These are phyloP conservation scores for Hedychridium roseum DNA, from an alignment of 2,888 invertebrate genomes.

Conservation along the genomic window DNA sequence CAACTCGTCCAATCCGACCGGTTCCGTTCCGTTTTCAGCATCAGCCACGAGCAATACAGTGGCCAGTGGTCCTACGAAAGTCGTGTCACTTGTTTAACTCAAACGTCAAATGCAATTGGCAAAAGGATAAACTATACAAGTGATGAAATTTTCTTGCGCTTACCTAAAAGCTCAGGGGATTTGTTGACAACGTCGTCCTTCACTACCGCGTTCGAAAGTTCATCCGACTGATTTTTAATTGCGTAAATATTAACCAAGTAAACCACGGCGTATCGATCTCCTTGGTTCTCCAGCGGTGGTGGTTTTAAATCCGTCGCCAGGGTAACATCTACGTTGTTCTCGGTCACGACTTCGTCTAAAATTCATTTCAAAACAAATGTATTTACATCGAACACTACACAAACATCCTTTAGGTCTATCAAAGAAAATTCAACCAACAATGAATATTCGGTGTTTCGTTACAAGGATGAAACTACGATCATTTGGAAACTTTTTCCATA, in stretches of 20 bases:
- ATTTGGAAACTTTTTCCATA: not conserved
- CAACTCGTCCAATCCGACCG: conserved; percentile 52
- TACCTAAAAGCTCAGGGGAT: conserved; percentile 47
- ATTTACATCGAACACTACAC: not conserved
- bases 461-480: not conserved
- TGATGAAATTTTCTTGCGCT: not conserved
- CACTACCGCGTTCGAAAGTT: conserved; percentile 45
- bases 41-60: conserved; percentile 51
- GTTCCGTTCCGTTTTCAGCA: conserved; percentile 44
- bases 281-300: conserved; percentile 34
- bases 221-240: conserved; percentile 47
- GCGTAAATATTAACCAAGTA: conserved; percentile 56
- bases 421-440: not conserved
- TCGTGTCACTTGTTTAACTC: not conserved
- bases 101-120: not conserved
- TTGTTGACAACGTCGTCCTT: conserved; percentile 41
- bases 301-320: conserved; percentile 46
- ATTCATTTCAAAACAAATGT: not conserved
- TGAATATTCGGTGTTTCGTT: not conserved
- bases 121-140: not conserved
- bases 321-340: conserved; percentile 23
- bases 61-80: conserved; percentile 47
- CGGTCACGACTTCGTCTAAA: conserved; percentile 2
- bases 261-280: conserved; percentile 35
- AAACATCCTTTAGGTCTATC: not conserved